Percentiles rank a stretch among this genome's conserved stretches.
phyloP scores from a whole-genome alignment of 2,797 vertebrate genomes.

The Sebastes cheni region DNA sequence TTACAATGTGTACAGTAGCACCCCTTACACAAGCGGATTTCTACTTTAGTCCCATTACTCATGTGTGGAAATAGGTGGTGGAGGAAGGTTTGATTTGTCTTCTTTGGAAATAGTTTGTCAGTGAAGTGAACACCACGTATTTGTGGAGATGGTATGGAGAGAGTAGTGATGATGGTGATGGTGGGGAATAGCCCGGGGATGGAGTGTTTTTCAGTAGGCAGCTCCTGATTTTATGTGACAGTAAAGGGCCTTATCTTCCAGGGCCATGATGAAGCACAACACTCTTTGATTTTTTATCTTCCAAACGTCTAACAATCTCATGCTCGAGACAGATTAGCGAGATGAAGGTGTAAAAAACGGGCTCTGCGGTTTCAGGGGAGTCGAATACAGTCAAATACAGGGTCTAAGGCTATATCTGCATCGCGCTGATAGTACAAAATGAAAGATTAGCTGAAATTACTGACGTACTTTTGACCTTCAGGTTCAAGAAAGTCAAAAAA shows the following conservation, averaged over 20 bases:
- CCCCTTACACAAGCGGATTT: not conserved
- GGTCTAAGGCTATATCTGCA: conserved; percentile 63
- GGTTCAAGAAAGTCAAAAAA: conserved; percentile 31
- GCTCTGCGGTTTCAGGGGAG: conserved; percentile 39
- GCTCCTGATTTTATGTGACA: conserved; percentile 77
- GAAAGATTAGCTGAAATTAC: conserved; percentile 48
- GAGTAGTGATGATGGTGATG: conserved; percentile 59
- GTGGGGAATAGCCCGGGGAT: conserved; percentile 59
- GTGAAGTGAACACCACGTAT: conserved; percentile 43
- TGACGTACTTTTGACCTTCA: conserved; percentile 53
- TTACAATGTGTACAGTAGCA: not conserved
- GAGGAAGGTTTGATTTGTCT: conserved; percentile 40
- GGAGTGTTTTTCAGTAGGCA: conserved; percentile 68
- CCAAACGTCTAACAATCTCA: conserved; percentile 65
- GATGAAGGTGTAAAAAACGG: conserved; percentile 70
- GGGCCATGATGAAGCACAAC: conserved; percentile 72
- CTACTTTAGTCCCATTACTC: conserved; percentile 1
- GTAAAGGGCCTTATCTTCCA: conserved; percentile 76
- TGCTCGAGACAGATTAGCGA: conserved; percentile 71
- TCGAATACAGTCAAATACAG: conserved; percentile 40
- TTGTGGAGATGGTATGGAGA: conserved; percentile 53
- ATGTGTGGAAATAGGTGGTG: conserved; percentile 14
- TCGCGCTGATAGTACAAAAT: conserved; percentile 60
- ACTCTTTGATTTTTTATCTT: conserved; percentile 78
- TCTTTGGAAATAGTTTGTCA: conserved; percentile 47